Conservation (phyloP, 2,797 vertebrate genomes). For the Sebastes nivosus region DNA sequence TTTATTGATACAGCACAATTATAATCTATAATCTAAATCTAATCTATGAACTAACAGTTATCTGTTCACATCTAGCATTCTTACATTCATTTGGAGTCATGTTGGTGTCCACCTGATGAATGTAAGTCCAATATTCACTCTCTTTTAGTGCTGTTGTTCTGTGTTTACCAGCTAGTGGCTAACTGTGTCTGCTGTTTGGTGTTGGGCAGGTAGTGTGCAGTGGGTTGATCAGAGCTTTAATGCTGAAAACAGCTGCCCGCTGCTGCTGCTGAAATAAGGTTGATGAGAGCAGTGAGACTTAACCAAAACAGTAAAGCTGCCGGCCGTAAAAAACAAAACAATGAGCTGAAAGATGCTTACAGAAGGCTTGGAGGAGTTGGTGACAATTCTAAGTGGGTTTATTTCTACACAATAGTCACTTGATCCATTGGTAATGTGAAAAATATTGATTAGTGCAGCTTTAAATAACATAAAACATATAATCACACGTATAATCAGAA, state of each 20-base stretch:
- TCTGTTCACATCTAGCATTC: not conserved
- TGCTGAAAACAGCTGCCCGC: not conserved
- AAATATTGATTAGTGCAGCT: not conserved
- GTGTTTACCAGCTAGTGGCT: no score
- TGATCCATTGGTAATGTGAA: not conserved
- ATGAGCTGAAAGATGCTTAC: not conserved
- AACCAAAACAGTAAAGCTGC: not conserved
- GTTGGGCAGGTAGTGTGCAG: not conserved
- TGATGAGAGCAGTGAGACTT: not conserved
- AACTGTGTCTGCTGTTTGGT: not conserved
- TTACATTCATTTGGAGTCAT: not conserved
- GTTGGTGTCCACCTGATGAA: not conserved
- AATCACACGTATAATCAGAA: not conserved
- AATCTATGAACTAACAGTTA: no score
- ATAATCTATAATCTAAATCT: not conserved
- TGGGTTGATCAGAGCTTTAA: not conserved
- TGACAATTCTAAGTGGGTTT: not conserved
- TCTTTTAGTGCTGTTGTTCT: no score
- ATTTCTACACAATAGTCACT: not conserved
- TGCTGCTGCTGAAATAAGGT: not conserved
- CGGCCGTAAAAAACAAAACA: not conserved
- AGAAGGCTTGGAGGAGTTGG: not conserved
- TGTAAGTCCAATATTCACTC: not conserved
- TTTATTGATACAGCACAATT: no score
- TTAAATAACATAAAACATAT: not conserved